Base-by-base conservation (phyloP, 1,140 invertebrate species). In the Metaphire vulgaris region DNA sequence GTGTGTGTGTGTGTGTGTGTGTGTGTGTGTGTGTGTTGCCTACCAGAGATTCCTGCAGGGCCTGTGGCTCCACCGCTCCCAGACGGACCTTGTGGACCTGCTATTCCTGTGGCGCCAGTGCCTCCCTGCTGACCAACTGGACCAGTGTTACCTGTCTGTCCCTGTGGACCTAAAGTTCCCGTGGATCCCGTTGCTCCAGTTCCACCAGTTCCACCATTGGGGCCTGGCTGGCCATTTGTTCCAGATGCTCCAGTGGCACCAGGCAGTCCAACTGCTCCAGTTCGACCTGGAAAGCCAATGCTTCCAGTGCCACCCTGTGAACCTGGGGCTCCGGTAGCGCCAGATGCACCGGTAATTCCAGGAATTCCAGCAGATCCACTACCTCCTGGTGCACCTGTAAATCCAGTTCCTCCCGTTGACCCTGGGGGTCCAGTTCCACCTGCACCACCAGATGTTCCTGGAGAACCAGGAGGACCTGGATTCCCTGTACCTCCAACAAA, bases 291-390 rank as follows among this genome's bases (percentile, higher is more conserved):
- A 33, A 29, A 31, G 6, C 76, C 76, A 28, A 64, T 33, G 12
- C 33, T 30, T 15, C 76, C 76, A 16, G 28, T 26, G 15, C 21
- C 71, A 21, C 76, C 76, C 14, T 65, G 74, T 28, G 72, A 28
- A 29, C 76, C 76, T n/a, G 72, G 41, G 6, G 41, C 41, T 21
- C 41, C 41, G 21, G 6, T 56, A 21, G 41, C 41, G 21, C 41
- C 41, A 56, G 41, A 30, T 26, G 74, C 65, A 1, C 72, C 74
- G 75, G 33, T 29, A n/a, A 31, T 29, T 69, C 72, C 72, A 26
- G 21, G 32, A 12, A 75, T 31, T 15, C 69, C 75, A 32, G 16
- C 26, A 41, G 28, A n/a, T 21, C 72, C 74, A 26, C 32, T 75
- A 15, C 29, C 33, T 1, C 74, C 74, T n/a, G 68, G 66, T 28